Base-by-base conservation (phyloP, 2,113 vertebrate species). In the Malurus elegans region DNA sequence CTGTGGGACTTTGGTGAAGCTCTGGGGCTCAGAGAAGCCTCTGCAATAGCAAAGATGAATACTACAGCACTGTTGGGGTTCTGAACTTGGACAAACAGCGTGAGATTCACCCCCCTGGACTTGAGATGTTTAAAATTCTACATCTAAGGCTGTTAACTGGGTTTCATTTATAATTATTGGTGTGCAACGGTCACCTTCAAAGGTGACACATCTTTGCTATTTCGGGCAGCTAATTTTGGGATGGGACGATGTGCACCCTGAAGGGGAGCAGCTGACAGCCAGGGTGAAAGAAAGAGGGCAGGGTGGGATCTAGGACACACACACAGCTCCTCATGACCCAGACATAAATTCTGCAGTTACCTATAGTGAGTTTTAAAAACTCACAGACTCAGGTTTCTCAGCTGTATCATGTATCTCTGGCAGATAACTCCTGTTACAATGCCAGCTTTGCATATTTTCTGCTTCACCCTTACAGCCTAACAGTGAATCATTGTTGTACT, bases 141-240 rank as follows among this genome's bases (percentile, higher is more conserved):
- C 67, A 84, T 9, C 58, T 58, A 32, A 94, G 40, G 32, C 82
- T 38, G 34, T 79, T 75, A 91, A 44, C 26, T 32, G 47, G 82
- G 69, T 47, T 93, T 69, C 44, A 6, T 78, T 93, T 82, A 50
- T 38, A 92, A 66, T 65, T 96, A 95, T 1, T 88, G 83, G 94
- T 54, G 83, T 40, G 1, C 60, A 73, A 62, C 64, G 80, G 88
- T 94, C 95, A 96, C 94, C 95, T 95, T 95, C 75, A 78, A 71
- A 88, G 65, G 54, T 88, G 75, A 93, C 47, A 88, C 79, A 51
- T 65, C 74, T 56, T 67, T 51, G 67, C 83, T 96, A 95, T 90
- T 96, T 24, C 84, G 51, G 79, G 51, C 56, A 88, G 38, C 79
- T 95, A 42, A 74, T 95, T 97, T 83, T 45, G 86, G 71, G 82